phyloP scores from a whole-genome alignment of 2,888 invertebrate genomes.

The Eupithecia pulchellata region DNA sequence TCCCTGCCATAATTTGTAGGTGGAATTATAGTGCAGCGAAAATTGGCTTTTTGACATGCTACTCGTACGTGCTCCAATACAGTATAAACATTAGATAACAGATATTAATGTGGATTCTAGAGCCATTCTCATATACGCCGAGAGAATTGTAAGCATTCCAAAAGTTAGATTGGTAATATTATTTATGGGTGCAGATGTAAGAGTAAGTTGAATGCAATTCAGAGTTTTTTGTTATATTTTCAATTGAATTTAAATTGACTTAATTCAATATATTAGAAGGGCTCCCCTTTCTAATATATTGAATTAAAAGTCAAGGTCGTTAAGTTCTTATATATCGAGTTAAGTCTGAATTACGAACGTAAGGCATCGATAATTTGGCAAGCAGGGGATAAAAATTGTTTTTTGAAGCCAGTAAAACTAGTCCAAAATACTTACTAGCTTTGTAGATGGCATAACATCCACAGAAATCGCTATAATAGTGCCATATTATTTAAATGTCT shows the following conservation, averaged over 20 bases:
- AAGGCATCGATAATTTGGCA: neutral
- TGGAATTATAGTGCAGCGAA: slow-evolving; percentile 19
- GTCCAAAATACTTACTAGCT: neutral
- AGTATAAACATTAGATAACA: slow-evolving; percentile 11
- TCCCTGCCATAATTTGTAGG: slow-evolving; percentile 9
- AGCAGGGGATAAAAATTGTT: neutral
- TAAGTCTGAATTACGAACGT: neutral
- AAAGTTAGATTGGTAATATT: slow-evolving; percentile 11
- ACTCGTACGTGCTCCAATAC: slow-evolving; percentile 1
- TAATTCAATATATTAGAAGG: neutral
- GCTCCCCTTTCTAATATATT: too few species aligned
- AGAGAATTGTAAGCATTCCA: neutral
- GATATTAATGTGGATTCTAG: slow-evolving; percentile 19
- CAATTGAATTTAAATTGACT: neutral
- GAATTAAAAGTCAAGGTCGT: too few species aligned
- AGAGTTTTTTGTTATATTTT: neutral
- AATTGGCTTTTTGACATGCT: slow-evolving; percentile 26
- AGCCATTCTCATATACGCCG: slow-evolving; percentile 14
- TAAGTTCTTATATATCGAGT: too few species aligned
- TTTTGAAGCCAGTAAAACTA: neutral
- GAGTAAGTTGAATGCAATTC: neutral
- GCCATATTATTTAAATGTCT: too few species aligned
- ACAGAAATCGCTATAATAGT: too few species aligned
- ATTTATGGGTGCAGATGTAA: neutral
- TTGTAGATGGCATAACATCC: neutral